Percentiles rank a stretch among this genome's conserved stretches.
Evolutionary conservation across 2,888 invertebrate species (phyloP).

Genomic region (Lochmaea capreae): DNA sequence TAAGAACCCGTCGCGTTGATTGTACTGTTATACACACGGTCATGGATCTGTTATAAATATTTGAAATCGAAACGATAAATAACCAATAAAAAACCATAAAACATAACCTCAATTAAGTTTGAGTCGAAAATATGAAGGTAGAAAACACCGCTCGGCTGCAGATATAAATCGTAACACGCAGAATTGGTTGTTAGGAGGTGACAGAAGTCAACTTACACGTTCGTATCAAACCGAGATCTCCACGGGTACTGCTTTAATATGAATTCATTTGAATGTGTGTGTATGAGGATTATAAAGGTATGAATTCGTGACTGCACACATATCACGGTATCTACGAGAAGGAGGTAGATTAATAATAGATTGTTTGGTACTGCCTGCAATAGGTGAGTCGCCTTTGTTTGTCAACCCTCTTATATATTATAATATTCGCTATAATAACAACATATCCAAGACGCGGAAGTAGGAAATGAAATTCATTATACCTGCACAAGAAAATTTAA

Average conservation of each 20-base stretch:
- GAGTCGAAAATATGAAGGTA: slow-evolving; percentile 38
- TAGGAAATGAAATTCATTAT: too few relatives aligned
- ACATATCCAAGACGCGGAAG: too few relatives aligned
- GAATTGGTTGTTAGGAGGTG: slow-evolving; percentile 55
- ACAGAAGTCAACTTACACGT: slow-evolving; percentile 54
- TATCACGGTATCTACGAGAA: slow-evolving; percentile 45
- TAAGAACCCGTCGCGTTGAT: slow-evolving; percentile 2
- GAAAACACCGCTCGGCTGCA: slow-evolving; percentile 34
- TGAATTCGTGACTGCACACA: slow-evolving; percentile 52
- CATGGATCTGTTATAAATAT: slow-evolving; percentile 35
- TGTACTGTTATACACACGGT: slow-evolving; percentile 24
- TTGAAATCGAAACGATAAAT: slow-evolving; percentile 39
- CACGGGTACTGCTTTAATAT: slow-evolving; percentile 54
- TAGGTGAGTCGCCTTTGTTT: slow-evolving; percentile 19
- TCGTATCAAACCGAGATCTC: slow-evolving; percentile 55
- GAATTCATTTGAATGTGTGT: slow-evolving; percentile 54
- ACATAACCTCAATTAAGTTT: slow-evolving; percentile 43
- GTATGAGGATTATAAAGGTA: slow-evolving; percentile 50
- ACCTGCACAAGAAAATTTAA: too few relatives aligned
- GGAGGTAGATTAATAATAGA: slow-evolving; percentile 41
- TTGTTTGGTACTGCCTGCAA: slow-evolving; percentile 34
- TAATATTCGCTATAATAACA: too few relatives aligned
- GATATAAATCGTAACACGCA: slow-evolving; percentile 52
- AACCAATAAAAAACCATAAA: slow-evolving; percentile 40
- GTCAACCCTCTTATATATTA: slow-evolving; percentile 18